phyloP scores from a whole-genome alignment of 1,140 invertebrate species.

The Nasonia giraulti region DNA sequence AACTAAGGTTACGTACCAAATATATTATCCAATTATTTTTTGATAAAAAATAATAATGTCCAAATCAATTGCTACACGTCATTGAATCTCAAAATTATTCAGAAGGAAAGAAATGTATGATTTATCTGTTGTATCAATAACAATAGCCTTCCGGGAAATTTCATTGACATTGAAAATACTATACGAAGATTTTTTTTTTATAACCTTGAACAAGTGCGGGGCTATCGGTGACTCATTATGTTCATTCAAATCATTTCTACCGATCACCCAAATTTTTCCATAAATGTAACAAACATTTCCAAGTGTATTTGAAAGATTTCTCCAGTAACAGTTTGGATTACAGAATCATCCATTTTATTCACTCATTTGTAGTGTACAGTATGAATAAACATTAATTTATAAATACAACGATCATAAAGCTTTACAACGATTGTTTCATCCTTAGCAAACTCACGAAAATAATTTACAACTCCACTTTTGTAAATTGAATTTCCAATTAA shows the following conservation, averaged over 20 bases:
- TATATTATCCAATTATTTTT: background rate
- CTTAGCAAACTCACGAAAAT: background rate
- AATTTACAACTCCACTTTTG: background rate
- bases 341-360: slow-evolving; percentile 13
- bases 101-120: slow-evolving; percentile 5
- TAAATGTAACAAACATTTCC: background rate
- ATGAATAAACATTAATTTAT: background rate
- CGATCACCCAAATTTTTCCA: background rate
- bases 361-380: background rate
- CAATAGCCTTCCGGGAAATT: background rate
- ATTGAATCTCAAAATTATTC: slow-evolving; percentile 9
- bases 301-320: slow-evolving; percentile 1
- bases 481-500: background rate
- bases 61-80: background rate
- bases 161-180: background rate
- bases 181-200: background rate
- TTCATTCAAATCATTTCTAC: no score
- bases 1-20: background rate
- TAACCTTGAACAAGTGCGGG: no score
- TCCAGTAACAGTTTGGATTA: background rate
- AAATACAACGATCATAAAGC: background rate
- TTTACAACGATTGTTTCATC: background rate
- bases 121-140: background rate
- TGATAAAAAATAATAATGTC: background rate
- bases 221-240: no score